Conservation (phyloP, 2,888 invertebrate genomes). For the Liodrosophila aerea region DNA sequence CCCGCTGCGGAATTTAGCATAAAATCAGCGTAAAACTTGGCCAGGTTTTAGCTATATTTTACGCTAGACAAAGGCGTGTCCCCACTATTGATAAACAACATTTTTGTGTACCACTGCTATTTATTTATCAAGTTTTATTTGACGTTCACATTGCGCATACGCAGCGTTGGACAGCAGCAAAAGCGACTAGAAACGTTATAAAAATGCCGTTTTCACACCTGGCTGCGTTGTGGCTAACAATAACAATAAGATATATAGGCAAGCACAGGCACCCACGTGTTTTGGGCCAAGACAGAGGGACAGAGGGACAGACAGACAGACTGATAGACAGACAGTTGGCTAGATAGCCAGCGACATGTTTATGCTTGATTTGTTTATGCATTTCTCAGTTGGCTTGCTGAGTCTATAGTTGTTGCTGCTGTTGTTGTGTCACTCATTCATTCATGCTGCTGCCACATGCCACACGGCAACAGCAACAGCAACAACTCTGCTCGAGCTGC, state of each 20-base stretch:
- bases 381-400: conserved; percentile 64
- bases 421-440: no score
- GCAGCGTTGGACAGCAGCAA: conserved; percentile 32
- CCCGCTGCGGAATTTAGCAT: conserved; percentile 52
- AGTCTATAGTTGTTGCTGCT: no score
- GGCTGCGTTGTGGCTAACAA: conserved; percentile 38
- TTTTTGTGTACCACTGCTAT: conserved; percentile 2
- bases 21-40: conserved; percentile 11
- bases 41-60: no score
- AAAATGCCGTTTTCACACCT: conserved; percentile 70
- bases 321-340: conserved; percentile 7
- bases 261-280: conserved; percentile 46
- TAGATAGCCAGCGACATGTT: conserved; percentile 31
- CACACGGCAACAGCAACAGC: conserved; percentile 16
- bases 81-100: conserved; percentile 29
- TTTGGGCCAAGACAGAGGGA: conserved; percentile 18
- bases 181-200: conserved; percentile 36
- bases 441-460: conserved; percentile 11
- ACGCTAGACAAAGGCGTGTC: conserved; percentile 29
- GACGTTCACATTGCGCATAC: conserved; percentile 53
- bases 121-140: conserved; percentile 10
- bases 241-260: conserved; percentile 33
- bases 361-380: conserved; percentile 69
- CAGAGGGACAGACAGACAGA: neutral
- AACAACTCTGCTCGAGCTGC: conserved; percentile 20